Base-by-base conservation (phyloP, 2,797 vertebrate genomes). In the Danio aesculapii region DNA sequence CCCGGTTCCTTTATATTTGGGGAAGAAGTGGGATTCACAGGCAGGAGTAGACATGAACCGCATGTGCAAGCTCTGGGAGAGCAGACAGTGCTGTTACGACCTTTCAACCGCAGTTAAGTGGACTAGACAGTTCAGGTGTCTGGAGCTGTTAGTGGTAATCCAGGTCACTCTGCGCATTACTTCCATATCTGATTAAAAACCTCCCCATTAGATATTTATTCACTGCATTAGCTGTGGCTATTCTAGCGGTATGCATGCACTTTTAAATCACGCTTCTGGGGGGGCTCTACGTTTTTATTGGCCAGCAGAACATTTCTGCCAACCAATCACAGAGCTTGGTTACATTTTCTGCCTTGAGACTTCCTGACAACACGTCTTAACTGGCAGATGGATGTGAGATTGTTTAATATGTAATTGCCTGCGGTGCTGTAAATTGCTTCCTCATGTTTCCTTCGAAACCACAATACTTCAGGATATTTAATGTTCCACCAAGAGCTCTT, bases 131-230 rank as follows among this genome's bases (percentile, higher is more conserved):
- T 69, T 72, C 4, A 41, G 69, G 77, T 80, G 76, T 73, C 55
- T 52, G 73, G 41, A 62, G 66, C 43, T 67, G 77, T 83, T 81
- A 81, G 79, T 63, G 83, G 83, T 75, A 81, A 84, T 83, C 79
- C 83, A 84, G 85, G 83, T 85, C 80, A 85, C 61, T 19, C 57
- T 5, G 39, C 64, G 49, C 69, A 81, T 84, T 79, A 77, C 70
- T 79, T 75, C 17, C 72, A 66, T 55, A 66, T 55, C 79, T 87
- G 85, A 87, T 88, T 84, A 86, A 85, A 88, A 84, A 49, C 46
- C 79, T 84, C 75, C 43, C 19, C 85, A 89, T 89, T 83, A 89
- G 79, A 88, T 88, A 88, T 88, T 88, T 85, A 89, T 89, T 88
- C 70, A 49, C 79, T 85, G 84, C 84, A 86, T 88, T 86, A 88